Evolutionary conservation across 1,140 invertebrate species (phyloP).

Genomic region (Nephila pilipes): DNA sequence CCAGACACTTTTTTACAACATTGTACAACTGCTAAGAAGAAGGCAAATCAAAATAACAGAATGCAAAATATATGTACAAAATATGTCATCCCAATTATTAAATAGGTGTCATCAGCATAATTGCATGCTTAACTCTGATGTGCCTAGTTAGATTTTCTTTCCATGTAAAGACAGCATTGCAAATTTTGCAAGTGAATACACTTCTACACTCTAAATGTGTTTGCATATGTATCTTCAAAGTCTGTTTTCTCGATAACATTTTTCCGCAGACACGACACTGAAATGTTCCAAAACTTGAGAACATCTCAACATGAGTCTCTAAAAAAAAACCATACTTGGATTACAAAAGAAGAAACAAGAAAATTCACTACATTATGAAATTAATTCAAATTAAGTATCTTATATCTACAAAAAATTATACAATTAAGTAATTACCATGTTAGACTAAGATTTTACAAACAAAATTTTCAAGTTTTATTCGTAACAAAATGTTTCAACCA

Average conservation of each 20-base stretch:
- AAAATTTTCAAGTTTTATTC: no score
- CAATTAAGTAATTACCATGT: no score
- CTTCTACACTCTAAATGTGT: slow-evolving; percentile 54
- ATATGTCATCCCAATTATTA: neutral
- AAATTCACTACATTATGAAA: no score
- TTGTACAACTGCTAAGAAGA: no score
- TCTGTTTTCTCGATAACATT: slow-evolving; percentile 62
- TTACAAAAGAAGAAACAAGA: no score
- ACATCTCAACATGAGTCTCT: neutral
- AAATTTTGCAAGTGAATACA: slow-evolving; percentile 31
- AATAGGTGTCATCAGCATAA: neutral
- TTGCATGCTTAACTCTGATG: slow-evolving; percentile 49
- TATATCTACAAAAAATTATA: no score
- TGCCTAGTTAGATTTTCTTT: slow-evolving; percentile 59
- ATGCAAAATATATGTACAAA: neutral
- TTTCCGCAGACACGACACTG: slow-evolving; percentile 66
- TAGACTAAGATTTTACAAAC: no score
- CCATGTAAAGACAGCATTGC: slow-evolving; percentile 51
- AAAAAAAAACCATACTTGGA: neutral
- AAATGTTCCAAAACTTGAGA: neutral
- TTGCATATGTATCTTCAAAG: slow-evolving; percentile 67
- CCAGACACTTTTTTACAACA: no score
- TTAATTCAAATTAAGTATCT: no score
- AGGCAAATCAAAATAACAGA: neutral
- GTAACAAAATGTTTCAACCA: no score